Percentiles rank a stretch among this genome's conserved stretches.
phyloP scores from a whole-genome alignment of 2,797 vertebrate species.

The Neopelma chrysocephalum region DNA sequence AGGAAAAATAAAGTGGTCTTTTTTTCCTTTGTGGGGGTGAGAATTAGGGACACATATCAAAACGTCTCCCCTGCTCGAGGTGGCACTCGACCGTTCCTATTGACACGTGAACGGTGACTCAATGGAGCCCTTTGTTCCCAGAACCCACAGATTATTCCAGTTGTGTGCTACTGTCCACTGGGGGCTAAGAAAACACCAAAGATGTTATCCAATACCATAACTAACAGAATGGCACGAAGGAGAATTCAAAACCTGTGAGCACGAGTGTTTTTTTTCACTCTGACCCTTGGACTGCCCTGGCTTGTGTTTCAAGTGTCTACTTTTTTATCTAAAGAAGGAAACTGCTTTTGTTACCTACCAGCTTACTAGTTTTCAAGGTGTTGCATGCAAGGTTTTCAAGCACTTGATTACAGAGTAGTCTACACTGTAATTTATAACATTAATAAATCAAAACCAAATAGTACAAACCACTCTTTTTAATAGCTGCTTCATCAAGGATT shows the following conservation, averaged over 20 bases:
- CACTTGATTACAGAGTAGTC: slow-evolving; percentile 1
- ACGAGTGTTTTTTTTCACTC: background rate
- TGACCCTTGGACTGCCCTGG: background rate
- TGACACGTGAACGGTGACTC: background rate
- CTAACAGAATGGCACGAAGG: slow-evolving; percentile 21
- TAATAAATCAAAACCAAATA: slow-evolving; percentile 17
- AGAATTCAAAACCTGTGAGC: slow-evolving; percentile 9
- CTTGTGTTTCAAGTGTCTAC: background rate
- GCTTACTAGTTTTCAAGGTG: slow-evolving; percentile 7
- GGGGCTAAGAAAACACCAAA: slow-evolving; percentile 16
- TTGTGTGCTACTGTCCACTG: slow-evolving; percentile 1
- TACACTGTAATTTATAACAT: background rate
- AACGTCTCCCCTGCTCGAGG: background rate
- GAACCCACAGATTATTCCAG: background rate
- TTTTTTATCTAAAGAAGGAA: slow-evolving; percentile 6
- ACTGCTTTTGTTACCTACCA: background rate
- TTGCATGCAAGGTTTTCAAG: background rate
- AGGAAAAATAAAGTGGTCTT: background rate
- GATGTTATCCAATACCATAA: background rate
- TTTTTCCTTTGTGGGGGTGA: background rate
- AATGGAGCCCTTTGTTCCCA: background rate
- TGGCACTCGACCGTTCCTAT: background rate
- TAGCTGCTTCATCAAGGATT: background rate
- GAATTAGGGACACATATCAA: background rate
- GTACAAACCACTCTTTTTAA: background rate